phyloP scores from a whole-genome alignment of 1,140 invertebrate genomes.

The Drosophila orena region DNA sequence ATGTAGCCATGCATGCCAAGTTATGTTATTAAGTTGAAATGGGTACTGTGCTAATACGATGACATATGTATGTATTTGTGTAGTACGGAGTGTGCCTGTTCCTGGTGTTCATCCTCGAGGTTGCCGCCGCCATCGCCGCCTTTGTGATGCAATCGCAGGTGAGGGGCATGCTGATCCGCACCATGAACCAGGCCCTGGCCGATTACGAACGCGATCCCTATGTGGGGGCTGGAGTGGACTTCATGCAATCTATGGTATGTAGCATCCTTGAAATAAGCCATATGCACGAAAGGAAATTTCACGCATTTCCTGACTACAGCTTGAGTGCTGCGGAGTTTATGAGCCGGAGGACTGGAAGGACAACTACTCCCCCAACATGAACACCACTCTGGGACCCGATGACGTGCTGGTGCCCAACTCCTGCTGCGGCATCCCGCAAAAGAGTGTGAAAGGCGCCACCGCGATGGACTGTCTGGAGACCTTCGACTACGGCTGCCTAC shows the following conservation, averaged over 20 bases:
- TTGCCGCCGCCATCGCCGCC: conserved; percentile 92
- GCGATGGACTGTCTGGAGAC: conserved; percentile 56
- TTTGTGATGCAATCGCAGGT: conserved; percentile 90
- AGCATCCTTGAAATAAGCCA: no score
- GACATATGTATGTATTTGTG: conserved; percentile 74
- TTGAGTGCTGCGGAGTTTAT: conserved; percentile 91
- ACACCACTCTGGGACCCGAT: conserved; percentile 55
- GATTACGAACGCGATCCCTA: conserved; percentile 86
- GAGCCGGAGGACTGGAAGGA: conserved; percentile 88
- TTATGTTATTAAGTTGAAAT: no score
- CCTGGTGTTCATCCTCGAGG: conserved; percentile 92
- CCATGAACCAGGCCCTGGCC: conserved; percentile 87
- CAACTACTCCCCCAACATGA: conserved; percentile 66
- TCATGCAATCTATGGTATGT: conserved; percentile 88
- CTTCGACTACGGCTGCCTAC: conserved; percentile 88
- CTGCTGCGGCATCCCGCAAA: conserved; percentile 85
- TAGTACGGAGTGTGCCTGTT: conserved; percentile 93
- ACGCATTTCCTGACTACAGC: conserved; percentile 84
- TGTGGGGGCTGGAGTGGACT: conserved; percentile 87
- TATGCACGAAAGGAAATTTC: no score
- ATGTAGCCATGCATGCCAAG: no score
- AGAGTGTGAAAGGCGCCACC: conserved; percentile 41
- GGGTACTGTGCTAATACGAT: background rate
- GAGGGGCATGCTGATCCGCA: conserved; percentile 86
- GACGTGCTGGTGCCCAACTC: conserved; percentile 86